A percentile compares a stretch with the other conserved stretches of the same genome.
phyloP scores from a whole-genome alignment of 2,113 vertebrate genomes.

The Myiozetetes cayanensis region DNA sequence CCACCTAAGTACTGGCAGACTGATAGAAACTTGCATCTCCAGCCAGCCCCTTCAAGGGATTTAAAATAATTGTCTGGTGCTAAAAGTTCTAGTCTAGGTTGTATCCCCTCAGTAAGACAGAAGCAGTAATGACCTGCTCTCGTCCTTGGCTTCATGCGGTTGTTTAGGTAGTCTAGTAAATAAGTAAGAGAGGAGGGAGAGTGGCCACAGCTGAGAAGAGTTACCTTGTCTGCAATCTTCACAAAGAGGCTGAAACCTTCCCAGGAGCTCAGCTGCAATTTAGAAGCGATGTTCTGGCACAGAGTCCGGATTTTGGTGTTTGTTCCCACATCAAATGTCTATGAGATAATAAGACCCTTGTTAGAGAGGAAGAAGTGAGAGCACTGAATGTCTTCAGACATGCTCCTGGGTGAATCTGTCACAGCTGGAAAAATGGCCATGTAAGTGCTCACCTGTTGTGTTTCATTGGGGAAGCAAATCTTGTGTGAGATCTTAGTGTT shows the following conservation, averaged over 20 bases:
- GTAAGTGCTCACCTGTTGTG: conserved; percentile 77
- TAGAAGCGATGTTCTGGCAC: conserved; percentile 76
- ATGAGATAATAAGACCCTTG: background rate
- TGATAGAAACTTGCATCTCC: background rate
- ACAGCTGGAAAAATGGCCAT: background rate
- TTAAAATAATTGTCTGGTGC: background rate
- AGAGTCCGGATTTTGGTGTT: conserved; percentile 82
- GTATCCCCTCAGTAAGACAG: background rate
- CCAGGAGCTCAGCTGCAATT: conserved; percentile 80
- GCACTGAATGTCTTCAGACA: background rate
- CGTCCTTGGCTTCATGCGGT: background rate
- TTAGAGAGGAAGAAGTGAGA: background rate
- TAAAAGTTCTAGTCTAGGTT: background rate
- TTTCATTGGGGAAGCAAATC: conserved; percentile 88
- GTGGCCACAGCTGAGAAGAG: background rate
- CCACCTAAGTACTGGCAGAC: background rate
- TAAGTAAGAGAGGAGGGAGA: background rate
- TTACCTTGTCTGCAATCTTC: conserved; percentile 92
- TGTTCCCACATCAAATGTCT: conserved; percentile 86
- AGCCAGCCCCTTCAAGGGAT: background rate
- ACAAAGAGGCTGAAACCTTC: conserved; percentile 95
- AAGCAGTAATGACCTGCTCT: background rate
- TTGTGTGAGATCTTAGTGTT: conserved; percentile 88
- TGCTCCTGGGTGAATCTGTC: background rate
- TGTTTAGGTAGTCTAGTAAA: background rate